Evolutionary conservation across 92 coral and sea anemone genomes (phyloP).

Genomic region (Paragorgia papillata): DNA sequence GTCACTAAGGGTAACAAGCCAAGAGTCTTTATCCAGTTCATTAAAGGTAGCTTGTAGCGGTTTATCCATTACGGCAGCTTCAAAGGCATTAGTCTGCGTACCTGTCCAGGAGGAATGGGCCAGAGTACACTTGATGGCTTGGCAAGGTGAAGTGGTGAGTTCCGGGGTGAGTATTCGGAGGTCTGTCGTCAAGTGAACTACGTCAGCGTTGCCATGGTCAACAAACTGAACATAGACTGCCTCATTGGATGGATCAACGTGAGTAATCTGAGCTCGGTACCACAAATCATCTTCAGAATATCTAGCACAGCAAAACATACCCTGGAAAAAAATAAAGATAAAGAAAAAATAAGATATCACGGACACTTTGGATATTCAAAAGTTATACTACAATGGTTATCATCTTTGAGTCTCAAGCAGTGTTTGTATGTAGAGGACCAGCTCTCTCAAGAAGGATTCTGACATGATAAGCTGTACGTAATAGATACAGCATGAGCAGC

Average conservation of each 20-base stretch:
- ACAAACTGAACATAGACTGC: constrained; percentile 58
- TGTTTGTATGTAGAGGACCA: no score
- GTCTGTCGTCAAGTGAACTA: constrained; percentile 29
- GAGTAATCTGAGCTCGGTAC: constrained; percentile 75
- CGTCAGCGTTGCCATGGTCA: constrained; percentile 74
- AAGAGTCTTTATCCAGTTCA: constrained; percentile 51
- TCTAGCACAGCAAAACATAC: constrained; percentile 59
- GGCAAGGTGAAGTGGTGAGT: constrained; percentile 58
- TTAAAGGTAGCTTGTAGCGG: constrained; percentile 76
- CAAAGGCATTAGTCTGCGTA: constrained; percentile 60
- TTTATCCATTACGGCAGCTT: constrained; percentile 69
- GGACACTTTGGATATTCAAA: no score
- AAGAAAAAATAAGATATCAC: no score
- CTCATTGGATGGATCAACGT: constrained; percentile 26
- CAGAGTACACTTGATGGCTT: constrained; percentile 73
- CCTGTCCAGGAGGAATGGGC: constrained; percentile 60
- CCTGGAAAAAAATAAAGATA: constrained; percentile 15
- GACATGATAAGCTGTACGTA: no score
- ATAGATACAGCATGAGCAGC: no score
- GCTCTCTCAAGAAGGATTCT: no score
- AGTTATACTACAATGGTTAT: no score
- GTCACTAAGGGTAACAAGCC: constrained; percentile 72
- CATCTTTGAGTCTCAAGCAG: no score
- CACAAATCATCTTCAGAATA: constrained; percentile 69
- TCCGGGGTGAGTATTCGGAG: constrained; percentile 53